A percentile compares a stretch with the other conserved stretches of the same genome.
phyloP scores from a whole-genome alignment of 2,113 vertebrate species.

The human (Homo sapiens) region DNA sequence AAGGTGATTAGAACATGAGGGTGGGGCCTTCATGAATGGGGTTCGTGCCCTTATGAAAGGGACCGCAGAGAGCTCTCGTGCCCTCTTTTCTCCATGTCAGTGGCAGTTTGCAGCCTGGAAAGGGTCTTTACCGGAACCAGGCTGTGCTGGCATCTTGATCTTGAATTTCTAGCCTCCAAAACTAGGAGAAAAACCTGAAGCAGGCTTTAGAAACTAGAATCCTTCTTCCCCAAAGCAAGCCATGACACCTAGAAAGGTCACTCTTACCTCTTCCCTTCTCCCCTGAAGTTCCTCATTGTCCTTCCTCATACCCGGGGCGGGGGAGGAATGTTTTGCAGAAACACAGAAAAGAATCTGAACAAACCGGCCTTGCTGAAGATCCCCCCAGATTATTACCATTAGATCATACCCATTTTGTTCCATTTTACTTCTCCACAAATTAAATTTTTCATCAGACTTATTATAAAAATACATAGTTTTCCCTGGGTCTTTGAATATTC shows the following conservation, averaged over 20 bases:
- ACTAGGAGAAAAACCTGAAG: neutral
- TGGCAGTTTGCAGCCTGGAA: neutral
- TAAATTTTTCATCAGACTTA: neutral
- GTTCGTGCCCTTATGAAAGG: neutral
- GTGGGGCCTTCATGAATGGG: neutral
- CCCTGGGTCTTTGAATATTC: too few relatives aligned
- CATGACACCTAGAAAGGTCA: neutral
- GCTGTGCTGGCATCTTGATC: neutral
- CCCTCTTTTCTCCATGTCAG: neutral
- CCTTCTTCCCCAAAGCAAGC: neutral
- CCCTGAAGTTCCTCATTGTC: neutral
- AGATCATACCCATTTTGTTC: too few relatives aligned
- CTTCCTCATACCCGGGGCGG: rapidly evolving
- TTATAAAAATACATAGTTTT: neutral
- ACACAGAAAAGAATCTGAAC: neutral
- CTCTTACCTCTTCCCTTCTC: too few relatives aligned
- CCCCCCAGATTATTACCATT: rapidly evolving
- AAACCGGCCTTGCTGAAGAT: neutral
- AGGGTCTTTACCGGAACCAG: neutral
- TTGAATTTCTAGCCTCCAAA: neutral
- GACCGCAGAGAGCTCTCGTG: too few relatives aligned
- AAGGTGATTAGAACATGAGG: too few relatives aligned
- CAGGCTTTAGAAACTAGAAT: neutral
- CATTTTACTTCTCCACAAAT: neutral
- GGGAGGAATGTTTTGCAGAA: neutral